phyloP scores from a whole-genome alignment of 2,888 invertebrate species.

The Dermolepida albohirtum region DNA sequence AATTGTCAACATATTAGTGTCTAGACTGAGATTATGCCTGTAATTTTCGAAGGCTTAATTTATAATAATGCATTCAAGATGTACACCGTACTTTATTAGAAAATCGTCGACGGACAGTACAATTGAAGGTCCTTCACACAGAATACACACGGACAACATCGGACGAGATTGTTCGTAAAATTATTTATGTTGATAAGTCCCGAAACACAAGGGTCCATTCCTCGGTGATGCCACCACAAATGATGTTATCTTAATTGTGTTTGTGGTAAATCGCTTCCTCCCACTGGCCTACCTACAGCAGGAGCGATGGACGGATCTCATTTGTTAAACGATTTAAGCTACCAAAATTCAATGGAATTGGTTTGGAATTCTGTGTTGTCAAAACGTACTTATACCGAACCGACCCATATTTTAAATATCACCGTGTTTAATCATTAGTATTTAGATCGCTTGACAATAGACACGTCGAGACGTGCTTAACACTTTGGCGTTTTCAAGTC shows the following conservation, averaged over 20 bases:
- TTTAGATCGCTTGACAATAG: slow-evolving; percentile 19
- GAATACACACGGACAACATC: not conserved
- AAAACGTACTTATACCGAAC: slow-evolving; percentile 42
- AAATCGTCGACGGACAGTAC: slow-evolving; percentile 15
- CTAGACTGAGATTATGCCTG: slow-evolving; percentile 21
- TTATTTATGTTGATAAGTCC: slow-evolving; percentile 13
- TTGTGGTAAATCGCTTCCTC: slow-evolving; percentile 50
- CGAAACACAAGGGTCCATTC: slow-evolving; percentile 39
- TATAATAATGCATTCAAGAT: slow-evolving; percentile 15
- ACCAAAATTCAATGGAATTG: slow-evolving; percentile 46
- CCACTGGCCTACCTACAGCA: slow-evolving; percentile 42
- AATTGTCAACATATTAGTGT: slow-evolving; percentile 19
- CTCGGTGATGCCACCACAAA: slow-evolving; percentile 44
- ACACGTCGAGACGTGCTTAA: slow-evolving; percentile 8
- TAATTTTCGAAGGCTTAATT: slow-evolving; percentile 23
- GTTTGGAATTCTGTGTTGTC: slow-evolving; percentile 44
- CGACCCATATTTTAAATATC: slow-evolving; percentile 22
- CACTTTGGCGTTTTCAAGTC: not conserved
- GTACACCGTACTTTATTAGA: slow-evolving; percentile 11
- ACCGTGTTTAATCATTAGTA: slow-evolving; percentile 31
- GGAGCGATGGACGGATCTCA: slow-evolving; percentile 45
- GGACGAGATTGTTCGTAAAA: slow-evolving; percentile 3
- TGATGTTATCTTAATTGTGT: slow-evolving; percentile 52
- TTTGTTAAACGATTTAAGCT: slow-evolving; percentile 51
- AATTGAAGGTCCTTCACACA: slow-evolving; percentile 10